These are phyloP conservation scores for Felis catus DNA, from an alignment of 2,113 vertebrate species.

Conservation along the genomic window F.catus_Fca126_mat1.0 CM031412.1:54996001-54996500, in stretches of 20 bases:
- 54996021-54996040: not conserved
- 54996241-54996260: not conserved
- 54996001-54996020: not conserved
- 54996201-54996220: not conserved
- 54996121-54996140: not conserved
- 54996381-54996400: not conserved
- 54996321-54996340: not conserved
- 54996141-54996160: not conserved
- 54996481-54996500: not conserved
- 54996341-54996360: not conserved
- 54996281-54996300: not conserved
- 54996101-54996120: not conserved
- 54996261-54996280: not conserved
- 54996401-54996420: not conserved
- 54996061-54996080: not conserved
- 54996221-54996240: not conserved
- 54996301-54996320: not conserved
- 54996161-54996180: not conserved
- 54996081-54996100: not conserved
- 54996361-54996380: not conserved
- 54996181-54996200: not conserved
- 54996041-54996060: not conserved
- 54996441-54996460: not conserved
- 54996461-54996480: not conserved
- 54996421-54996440: not conserved